These are phyloP conservation scores for Urocynchramus pylzowi DNA, from an alignment of 2,113 vertebrate genomes.

Conservation along the genomic window DNA sequence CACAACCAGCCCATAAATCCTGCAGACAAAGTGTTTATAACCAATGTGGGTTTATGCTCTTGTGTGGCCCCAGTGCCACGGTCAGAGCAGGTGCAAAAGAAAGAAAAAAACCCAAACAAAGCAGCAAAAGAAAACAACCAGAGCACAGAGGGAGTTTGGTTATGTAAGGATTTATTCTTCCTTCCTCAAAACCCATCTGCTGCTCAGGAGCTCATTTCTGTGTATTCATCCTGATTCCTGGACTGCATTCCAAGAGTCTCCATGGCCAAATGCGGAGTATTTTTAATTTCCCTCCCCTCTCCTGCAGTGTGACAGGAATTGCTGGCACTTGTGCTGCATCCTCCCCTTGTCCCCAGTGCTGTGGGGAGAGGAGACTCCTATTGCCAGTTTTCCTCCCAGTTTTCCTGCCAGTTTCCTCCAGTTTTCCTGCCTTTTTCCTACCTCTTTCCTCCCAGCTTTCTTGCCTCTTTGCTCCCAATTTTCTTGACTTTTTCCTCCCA, in stretches of 20 bases:
- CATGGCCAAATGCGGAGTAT: neutral
- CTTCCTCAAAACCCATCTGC: neutral
- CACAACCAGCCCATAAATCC: neutral
- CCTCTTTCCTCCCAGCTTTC: neutral
- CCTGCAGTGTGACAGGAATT: neutral
- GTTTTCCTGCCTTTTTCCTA: neutral
- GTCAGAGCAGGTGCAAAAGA: neutral
- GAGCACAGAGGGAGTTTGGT: neutral
- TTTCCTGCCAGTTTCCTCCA: neutral
- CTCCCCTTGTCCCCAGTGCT: neutral
- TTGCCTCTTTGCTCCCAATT: neutral
- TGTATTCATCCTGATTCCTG: neutral
- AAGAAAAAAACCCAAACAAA: neutral
- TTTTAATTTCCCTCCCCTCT: neutral
- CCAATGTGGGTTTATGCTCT: neutral
- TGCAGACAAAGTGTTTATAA: neutral
- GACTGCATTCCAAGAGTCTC: neutral
- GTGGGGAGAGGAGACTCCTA: neutral
- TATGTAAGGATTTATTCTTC: neutral
- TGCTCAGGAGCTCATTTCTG: neutral
- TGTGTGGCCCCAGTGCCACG: neutral
- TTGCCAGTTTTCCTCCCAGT: neutral
- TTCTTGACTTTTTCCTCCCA: rapidly evolving
- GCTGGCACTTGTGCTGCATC: neutral
- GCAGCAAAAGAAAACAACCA: neutral